A percentile compares a stretch with the other conserved stretches of the same genome.
Conservation (phyloP, 2,113 vertebrate genomes). For the Oxygymnocypris stewartii region DNA sequence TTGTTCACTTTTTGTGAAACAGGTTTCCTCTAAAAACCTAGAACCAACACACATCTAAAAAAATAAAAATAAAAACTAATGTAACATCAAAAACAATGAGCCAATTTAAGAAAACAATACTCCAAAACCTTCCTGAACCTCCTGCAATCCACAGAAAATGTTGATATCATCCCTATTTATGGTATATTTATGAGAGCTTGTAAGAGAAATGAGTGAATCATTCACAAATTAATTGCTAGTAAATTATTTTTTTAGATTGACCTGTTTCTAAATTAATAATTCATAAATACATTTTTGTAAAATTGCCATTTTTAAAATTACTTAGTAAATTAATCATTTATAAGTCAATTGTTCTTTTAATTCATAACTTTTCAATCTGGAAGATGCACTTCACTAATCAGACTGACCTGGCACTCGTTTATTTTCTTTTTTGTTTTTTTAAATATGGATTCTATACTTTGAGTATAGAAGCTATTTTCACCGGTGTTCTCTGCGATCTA, state of each 20-base stretch:
- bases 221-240: background rate
- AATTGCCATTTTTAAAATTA: background rate
- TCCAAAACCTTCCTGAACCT: no score
- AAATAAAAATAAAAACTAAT: no score
- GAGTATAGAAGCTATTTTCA: background rate
- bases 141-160: background rate
- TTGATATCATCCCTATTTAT: background rate
- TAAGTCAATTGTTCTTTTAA: background rate
- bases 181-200: background rate
- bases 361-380: background rate
- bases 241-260: background rate
- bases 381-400: background rate
- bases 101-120: no score
- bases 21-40: no score
- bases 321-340: background rate
- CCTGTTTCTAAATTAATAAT: background rate
- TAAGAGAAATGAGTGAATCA: background rate
- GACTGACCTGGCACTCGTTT: background rate
- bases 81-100: no score
- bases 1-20: no score
- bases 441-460: no score
- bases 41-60: no score
- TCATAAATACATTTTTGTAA: background rate
- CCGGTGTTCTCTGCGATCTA: background rate
- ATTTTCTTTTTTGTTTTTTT: no score